Conservation (phyloP, 2,888 invertebrate genomes). For the Bursaphelenchus okinawaensis region DNA sequence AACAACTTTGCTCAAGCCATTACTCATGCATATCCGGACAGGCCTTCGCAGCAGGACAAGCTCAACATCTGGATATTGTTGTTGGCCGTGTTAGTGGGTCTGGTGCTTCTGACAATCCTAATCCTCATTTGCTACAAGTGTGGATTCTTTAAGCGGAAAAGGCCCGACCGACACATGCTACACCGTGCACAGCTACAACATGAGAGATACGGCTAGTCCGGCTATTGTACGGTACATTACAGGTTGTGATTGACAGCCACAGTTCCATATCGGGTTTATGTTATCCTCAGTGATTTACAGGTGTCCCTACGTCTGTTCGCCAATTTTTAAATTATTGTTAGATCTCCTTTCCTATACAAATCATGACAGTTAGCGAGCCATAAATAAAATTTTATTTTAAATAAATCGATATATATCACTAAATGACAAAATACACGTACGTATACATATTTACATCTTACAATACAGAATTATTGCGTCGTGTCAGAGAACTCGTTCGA, state of each 20-base stretch:
- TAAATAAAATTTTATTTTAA: background rate
- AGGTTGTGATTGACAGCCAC: background rate
- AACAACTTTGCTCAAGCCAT: slow-evolving; percentile 45
- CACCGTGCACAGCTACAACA: slow-evolving; percentile 28
- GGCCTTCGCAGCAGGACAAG: slow-evolving; percentile 43
- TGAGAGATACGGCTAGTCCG: slow-evolving; percentile 11
- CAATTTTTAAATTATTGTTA: too few species aligned
- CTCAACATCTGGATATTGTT: slow-evolving; percentile 38
- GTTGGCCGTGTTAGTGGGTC: slow-evolving; percentile 39
- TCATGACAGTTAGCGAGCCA: background rate
- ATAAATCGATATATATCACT: background rate
- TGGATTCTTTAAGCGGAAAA: slow-evolving; percentile 46
- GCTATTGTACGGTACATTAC: too few species aligned
- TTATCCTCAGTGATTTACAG: background rate
- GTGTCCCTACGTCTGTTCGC: too few species aligned
- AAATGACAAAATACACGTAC: background rate
- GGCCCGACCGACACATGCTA: slow-evolving; percentile 22
- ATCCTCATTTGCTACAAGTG: slow-evolving; percentile 32
- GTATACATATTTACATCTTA: too few species aligned
- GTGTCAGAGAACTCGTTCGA: background rate
- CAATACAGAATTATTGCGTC: background rate
- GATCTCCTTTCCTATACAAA: background rate
- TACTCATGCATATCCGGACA: slow-evolving; percentile 56
- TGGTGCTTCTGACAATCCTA: slow-evolving; percentile 47
- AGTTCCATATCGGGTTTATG: background rate